Conservation (phyloP, 1,140 invertebrate species). For the Myzus persicae region DNA sequence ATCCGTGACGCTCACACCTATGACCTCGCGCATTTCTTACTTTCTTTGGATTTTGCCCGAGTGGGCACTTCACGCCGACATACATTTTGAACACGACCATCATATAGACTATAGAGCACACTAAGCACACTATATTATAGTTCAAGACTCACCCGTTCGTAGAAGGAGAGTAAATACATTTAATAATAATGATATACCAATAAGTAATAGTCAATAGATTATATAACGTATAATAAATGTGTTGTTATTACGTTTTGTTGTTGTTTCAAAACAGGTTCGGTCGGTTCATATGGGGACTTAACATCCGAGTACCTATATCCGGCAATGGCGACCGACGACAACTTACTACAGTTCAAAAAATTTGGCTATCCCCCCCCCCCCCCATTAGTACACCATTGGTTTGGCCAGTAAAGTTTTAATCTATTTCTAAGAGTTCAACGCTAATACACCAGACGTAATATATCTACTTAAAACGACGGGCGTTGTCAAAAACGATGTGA, state of each 20-base stretch:
- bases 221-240: not conserved
- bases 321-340: not conserved
- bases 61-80: constrained; percentile 23
- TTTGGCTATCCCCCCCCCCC: not conserved
- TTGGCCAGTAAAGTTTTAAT: not conserved
- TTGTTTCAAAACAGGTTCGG: not conserved
- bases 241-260: not conserved
- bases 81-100: not conserved
- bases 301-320: not conserved
- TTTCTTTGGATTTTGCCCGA: constrained; percentile 45
- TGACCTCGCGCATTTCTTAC: constrained; percentile 21
- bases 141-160: not conserved
- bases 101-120: not conserved
- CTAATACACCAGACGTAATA: too few species aligned
- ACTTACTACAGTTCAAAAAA: not conserved
- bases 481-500: too few species aligned
- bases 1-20: not conserved
- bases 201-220: not conserved
- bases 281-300: not conserved
- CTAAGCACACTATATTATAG: not conserved
- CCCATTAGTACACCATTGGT: not conserved
- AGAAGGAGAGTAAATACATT: not conserved
- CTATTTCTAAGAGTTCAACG: not conserved
- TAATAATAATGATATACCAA: not conserved
- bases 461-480: too few species aligned